These are phyloP conservation scores for Lasius platythorax DNA, from an alignment of 2,888 invertebrate genomes.

Conservation along the genomic window DNA sequence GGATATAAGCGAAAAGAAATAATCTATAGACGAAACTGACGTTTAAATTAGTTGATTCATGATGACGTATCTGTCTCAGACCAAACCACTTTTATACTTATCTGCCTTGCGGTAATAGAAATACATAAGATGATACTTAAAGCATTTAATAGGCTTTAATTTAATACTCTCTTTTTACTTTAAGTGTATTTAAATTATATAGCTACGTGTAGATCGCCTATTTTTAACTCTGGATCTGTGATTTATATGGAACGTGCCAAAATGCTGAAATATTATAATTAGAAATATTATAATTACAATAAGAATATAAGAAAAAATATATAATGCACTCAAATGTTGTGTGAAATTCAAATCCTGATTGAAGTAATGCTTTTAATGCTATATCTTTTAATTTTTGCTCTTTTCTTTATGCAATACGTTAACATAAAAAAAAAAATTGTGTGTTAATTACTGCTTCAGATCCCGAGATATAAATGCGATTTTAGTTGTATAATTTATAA, in stretches of 20 bases:
- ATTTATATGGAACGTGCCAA: constrained; percentile 40
- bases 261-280: not conserved
- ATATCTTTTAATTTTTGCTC: not conserved
- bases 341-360: not conserved
- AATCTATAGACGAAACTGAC: not conserved
- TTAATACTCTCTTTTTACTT: constrained; percentile 39
- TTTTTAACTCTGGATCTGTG: constrained; percentile 33
- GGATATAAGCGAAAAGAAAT: not conserved
- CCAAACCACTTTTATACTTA: not conserved
- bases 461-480: constrained; percentile 18
- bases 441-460: not conserved
- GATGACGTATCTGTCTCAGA: constrained; percentile 13
- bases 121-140: not conserved
- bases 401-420: not conserved
- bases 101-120: not conserved
- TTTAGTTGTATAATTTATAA: not conserved
- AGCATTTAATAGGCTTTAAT: not conserved
- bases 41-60: not conserved
- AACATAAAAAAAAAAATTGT: not conserved
- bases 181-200: constrained; percentile 38
- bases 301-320: constrained; percentile 8
- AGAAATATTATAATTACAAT: constrained; percentile 5
- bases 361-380: not conserved
- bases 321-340: not conserved
- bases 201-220: constrained; percentile 18